Conservation (phyloP, 1,140 invertebrate genomes). For the Drosophila subpulchrella region DNA sequence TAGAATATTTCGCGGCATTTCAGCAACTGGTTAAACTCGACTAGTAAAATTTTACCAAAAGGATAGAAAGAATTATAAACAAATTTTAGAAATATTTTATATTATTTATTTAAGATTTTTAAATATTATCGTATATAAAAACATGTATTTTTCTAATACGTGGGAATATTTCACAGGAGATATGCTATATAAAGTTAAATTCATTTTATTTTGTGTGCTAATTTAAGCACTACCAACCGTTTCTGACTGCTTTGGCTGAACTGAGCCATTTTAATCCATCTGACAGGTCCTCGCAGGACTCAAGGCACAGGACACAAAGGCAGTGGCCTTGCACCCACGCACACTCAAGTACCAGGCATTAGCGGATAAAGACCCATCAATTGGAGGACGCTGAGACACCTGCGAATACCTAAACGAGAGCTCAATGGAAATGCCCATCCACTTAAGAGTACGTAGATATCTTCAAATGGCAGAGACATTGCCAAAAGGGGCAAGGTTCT, state of each 20-base stretch:
- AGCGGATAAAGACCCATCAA: constrained; percentile 31
- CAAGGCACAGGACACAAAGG: constrained; percentile 9
- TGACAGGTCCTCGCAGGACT: constrained; percentile 31
- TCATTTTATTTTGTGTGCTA: not conserved
- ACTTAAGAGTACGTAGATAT: not conserved
- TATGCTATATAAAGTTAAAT: too few species aligned
- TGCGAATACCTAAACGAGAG: constrained; percentile 4
- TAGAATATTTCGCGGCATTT: too few species aligned
- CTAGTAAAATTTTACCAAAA: too few species aligned
- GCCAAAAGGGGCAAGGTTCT: not conserved
- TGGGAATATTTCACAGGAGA: too few species aligned
- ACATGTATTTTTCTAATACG: too few species aligned
- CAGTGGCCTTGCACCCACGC: not conserved
- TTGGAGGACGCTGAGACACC: constrained; percentile 8
- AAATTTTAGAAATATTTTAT: too few species aligned
- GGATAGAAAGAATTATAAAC: too few species aligned
- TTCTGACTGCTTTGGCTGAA: not conserved
- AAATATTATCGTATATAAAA: too few species aligned
- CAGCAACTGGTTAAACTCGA: too few species aligned
- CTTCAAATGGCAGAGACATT: not conserved
- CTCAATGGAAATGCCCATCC: constrained; percentile 29
- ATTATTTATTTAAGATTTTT: too few species aligned
- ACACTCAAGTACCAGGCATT: constrained; percentile 16
- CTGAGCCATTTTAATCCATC: constrained; percentile 10
- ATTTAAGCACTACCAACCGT: not conserved